These are phyloP conservation scores for Epirrita christyi DNA, from an alignment of 2,888 invertebrate species.

Conservation along the genomic window DNA sequence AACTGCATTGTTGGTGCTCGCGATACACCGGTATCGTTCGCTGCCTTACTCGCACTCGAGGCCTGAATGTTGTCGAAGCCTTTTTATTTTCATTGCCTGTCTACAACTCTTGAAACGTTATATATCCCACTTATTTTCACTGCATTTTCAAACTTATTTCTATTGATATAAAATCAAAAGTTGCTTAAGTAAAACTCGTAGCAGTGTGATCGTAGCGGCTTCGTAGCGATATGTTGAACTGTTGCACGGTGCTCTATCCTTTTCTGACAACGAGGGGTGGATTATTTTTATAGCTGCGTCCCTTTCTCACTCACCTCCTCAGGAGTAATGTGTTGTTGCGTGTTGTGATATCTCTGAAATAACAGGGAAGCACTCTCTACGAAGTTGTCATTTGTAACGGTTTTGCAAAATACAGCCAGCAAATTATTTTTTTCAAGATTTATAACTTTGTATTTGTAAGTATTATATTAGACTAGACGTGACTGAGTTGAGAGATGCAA, in stretches of 20 bases:
- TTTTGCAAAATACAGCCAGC: slow-evolving; percentile 68
- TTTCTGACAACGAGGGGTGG: slow-evolving; percentile 55
- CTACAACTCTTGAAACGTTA: slow-evolving; percentile 51
- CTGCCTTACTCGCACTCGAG: slow-evolving; percentile 66
- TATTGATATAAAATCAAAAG: slow-evolving; percentile 38
- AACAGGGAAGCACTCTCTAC: slow-evolving; percentile 85
- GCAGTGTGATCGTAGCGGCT: slow-evolving; percentile 49
- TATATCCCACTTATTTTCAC: slow-evolving; percentile 38
- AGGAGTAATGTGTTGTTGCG: slow-evolving; percentile 84
- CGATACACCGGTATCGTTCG: slow-evolving; percentile 58
- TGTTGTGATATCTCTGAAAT: slow-evolving; percentile 86
- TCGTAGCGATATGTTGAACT: slow-evolving; percentile 67
- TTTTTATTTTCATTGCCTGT: slow-evolving; percentile 68
- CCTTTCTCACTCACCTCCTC: slow-evolving; percentile 70
- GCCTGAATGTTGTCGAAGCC: slow-evolving; percentile 32
- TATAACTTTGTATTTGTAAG: not conserved
- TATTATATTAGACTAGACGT: too few relatives aligned
- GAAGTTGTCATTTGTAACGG: slow-evolving; percentile 85
- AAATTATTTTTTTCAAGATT: slow-evolving; percentile 42
- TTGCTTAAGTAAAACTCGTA: slow-evolving; percentile 22
- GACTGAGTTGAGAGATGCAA: too few relatives aligned
- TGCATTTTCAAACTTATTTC: slow-evolving; percentile 41
- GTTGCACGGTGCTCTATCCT: slow-evolving; percentile 70
- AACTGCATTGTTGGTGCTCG: slow-evolving; percentile 73
- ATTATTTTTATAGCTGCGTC: slow-evolving; percentile 71